Evolutionary conservation across 2,888 invertebrate species (phyloP), one percentile per base, ranked within the genome.

Genomic region (Petrolisthes cinctipes): DNA sequence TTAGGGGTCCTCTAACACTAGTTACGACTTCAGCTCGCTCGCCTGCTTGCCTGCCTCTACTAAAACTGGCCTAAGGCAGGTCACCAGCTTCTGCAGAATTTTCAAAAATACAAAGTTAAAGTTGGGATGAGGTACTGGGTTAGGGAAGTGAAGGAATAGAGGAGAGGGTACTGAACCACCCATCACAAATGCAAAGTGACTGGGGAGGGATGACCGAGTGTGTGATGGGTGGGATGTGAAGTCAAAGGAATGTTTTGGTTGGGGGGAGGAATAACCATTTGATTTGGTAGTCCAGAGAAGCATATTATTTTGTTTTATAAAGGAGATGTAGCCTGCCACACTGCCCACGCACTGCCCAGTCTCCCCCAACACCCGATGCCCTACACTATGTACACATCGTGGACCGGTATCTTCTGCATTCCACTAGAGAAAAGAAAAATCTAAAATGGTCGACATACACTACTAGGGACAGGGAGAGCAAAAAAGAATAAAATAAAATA

Each of bases 321-420:
- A 61, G 9, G 17, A 61, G 61, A 61, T 61, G 11, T 87, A 76
- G 83, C 86, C 86, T 83, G 83, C 75, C 82, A 57, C 61, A 68
- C 84, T 73, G 54, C 83, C 86, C 86, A 82, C 78, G 79, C 87
- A 78, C 87, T 81, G 75, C 73, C 82, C 86, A 87, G 83, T 82
- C 83, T 61, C 61, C 61, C 61, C 61, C 61, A 61, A 61, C 11
- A 61, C 9, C 9, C 17, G 61, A 17, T 61, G 61, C 61, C 17
- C 87, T 83, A 83, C 83, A 87, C 87, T 83, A 87, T 83, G 87
- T 83, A 87, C 83, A 83, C 83, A 83, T 87, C 87, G 82, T 83
- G 83, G 83, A 83, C 83, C 83, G 83, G 80, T 17, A 61, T 17
- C 61, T 14, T 61, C 61, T 61, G 61, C 17, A 61, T 61, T 61